Percentiles rank a stretch among this genome's conserved stretches.
Conservation (phyloP, 2,113 vertebrate species). For the Rynchops niger region DNA sequence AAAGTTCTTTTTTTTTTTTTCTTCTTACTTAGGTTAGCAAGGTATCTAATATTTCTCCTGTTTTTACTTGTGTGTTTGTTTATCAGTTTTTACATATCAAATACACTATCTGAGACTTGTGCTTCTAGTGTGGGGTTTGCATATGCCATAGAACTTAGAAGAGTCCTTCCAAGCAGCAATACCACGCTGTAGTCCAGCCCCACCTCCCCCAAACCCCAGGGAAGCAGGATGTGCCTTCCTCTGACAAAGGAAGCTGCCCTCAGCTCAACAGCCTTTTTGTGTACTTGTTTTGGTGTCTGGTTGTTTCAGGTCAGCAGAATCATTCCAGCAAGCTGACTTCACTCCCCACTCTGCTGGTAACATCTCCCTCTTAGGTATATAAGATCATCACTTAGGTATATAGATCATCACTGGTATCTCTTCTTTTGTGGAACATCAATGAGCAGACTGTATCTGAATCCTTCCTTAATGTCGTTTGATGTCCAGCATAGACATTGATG, state of each 20-base stretch:
- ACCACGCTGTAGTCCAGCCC: background rate
- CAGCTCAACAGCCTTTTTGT: background rate
- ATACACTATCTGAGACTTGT: background rate
- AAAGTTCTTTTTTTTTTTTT: background rate
- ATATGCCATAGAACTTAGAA: background rate
- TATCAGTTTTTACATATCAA: background rate
- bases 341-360: background rate
- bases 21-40: background rate
- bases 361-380: background rate
- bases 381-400: too few relatives aligned
- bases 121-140: background rate
- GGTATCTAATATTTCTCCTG: background rate
- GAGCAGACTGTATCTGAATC: background rate
- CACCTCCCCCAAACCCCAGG: background rate
- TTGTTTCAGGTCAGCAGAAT: constrained; percentile 34
- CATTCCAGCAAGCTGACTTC: background rate
- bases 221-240: background rate
- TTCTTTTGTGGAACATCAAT: background rate
- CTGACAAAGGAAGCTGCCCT: background rate
- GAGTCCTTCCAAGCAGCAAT: background rate
- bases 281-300: background rate
- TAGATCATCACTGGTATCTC: background rate
- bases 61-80: background rate
- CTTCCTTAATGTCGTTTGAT: background rate
- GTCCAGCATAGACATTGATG: background rate